Percentiles rank a stretch among this genome's conserved stretches.
Evolutionary conservation across 2,888 invertebrate species (phyloP).

Genomic region (Ptychoptera contaminata): DNA sequence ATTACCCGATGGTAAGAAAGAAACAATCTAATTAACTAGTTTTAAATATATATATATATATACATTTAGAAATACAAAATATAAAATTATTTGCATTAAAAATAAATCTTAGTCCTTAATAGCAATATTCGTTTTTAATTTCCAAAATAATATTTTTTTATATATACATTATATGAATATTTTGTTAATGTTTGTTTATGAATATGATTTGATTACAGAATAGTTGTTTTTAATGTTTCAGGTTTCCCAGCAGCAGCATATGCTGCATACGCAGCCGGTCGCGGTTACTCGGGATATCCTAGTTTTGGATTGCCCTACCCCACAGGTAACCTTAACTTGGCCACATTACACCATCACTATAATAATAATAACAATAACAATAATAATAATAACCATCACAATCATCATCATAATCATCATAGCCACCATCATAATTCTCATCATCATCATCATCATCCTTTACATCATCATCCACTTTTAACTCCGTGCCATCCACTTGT

Average conservation of each 20-base stretch:
- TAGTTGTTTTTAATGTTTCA: constrained; percentile 30
- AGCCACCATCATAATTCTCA: constrained; percentile 30
- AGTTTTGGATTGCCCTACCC: constrained; percentile 96
- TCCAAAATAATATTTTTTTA: background rate
- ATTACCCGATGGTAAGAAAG: constrained; percentile 83
- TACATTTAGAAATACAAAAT: too few relatives aligned
- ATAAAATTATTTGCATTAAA: too few relatives aligned
- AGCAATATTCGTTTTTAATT: too few relatives aligned
- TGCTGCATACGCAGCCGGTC: constrained; percentile 91
- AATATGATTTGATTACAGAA: background rate
- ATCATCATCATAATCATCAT: constrained; percentile 31
- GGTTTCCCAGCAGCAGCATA: constrained; percentile 91
- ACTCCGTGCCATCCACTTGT: constrained; percentile 52
- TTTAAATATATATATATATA: background rate
- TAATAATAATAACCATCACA: constrained; percentile 22
- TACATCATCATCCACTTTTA: constrained; percentile 38
- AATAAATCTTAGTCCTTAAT: too few relatives aligned
- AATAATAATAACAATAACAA: constrained; percentile 30
- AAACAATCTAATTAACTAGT: background rate
- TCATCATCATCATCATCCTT: constrained; percentile 40
- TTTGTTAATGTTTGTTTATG: background rate
- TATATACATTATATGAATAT: too few relatives aligned
- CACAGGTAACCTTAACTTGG: constrained; percentile 74
- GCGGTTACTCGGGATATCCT: constrained; percentile 94
- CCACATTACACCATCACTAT: constrained; percentile 60